A percentile compares a stretch with the other conserved stretches of the same genome.
phyloP scores from a whole-genome alignment of 2,113 vertebrate genomes.

The Jaculus jaculus region DNA sequence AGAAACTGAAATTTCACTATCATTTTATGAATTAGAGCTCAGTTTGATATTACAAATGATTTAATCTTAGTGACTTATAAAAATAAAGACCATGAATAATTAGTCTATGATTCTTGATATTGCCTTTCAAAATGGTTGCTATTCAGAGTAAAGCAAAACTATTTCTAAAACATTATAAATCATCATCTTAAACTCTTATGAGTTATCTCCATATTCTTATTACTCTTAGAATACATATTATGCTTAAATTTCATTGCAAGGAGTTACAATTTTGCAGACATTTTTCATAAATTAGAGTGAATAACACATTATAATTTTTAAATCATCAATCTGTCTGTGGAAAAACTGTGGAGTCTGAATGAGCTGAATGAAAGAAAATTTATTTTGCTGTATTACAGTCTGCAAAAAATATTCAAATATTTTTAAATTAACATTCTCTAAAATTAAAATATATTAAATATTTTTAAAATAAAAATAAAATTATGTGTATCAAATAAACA shows the following conservation, averaged over 20 bases:
- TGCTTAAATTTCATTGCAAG: slow-evolving; percentile 74
- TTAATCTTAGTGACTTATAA: slow-evolving; percentile 28
- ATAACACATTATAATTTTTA: slow-evolving; percentile 65
- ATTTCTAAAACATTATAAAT: slow-evolving; percentile 47
- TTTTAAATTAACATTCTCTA: slow-evolving; percentile 79
- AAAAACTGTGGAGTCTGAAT: slow-evolving; percentile 55
- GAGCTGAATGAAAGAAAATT: slow-evolving; percentile 63
- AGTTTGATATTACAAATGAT: neutral
- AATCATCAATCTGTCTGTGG: slow-evolving; percentile 44
- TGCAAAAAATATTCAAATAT: slow-evolving; percentile 80
- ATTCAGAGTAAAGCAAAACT: neutral
- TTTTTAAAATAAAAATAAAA: slow-evolving; percentile 74
- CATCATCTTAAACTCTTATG: slow-evolving; percentile 29
- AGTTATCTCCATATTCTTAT: neutral
- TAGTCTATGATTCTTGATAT: neutral
- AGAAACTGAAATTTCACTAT: neutral
- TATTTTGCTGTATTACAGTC: slow-evolving; percentile 71
- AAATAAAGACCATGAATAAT: neutral
- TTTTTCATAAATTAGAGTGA: slow-evolving; percentile 59
- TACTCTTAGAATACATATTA: slow-evolving; percentile 28
- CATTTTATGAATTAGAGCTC: neutral
- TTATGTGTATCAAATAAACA: slow-evolving; percentile 77
- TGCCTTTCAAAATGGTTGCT: slow-evolving; percentile 26
- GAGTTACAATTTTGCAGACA: slow-evolving; percentile 69
- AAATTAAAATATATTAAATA: slow-evolving; percentile 78